phyloP scores from a whole-genome alignment of 1,140 invertebrate genomes.

The Bicyclus anynana region DNA sequence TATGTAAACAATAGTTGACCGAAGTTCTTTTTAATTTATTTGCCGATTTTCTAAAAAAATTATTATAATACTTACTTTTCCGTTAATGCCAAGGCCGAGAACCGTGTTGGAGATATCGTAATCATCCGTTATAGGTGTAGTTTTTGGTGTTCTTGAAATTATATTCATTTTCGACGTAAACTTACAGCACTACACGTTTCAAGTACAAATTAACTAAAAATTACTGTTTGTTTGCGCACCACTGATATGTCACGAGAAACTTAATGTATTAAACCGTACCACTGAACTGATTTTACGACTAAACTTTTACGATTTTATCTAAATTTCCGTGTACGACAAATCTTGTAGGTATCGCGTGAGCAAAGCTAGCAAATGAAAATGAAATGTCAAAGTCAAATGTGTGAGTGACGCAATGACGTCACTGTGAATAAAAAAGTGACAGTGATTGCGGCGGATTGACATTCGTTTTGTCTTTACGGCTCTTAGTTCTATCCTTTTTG shows the following conservation, averaged over 20 bases:
- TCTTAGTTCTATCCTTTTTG: too few relatives aligned
- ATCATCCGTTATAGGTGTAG: constrained; percentile 91
- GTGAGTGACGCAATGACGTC: neutral
- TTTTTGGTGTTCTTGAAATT: constrained; percentile 80
- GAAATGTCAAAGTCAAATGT: neutral
- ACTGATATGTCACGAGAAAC: neutral
- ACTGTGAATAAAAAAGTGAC: too few relatives aligned
- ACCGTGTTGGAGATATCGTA: constrained; percentile 96
- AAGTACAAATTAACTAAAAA: neutral
- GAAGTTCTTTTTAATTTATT: neutral
- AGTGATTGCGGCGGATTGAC: too few relatives aligned
- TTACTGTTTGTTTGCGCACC: neutral
- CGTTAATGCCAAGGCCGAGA: constrained; percentile 98
- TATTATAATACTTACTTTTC: constrained; percentile 83
- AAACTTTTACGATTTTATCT: neutral
- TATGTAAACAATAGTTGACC: constrained; percentile 41
- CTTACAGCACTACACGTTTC: neutral
- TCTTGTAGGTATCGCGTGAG: neutral
- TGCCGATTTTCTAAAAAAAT: constrained; percentile 13
- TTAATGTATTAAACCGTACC: neutral
- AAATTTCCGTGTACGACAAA: neutral
- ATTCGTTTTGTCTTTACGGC: too few relatives aligned
- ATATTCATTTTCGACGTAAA: constrained; percentile 61
- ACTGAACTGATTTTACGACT: neutral
- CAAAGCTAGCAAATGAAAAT: neutral